Conservation (phyloP, 1,140 invertebrate genomes). For the Samia ricini region DNA sequence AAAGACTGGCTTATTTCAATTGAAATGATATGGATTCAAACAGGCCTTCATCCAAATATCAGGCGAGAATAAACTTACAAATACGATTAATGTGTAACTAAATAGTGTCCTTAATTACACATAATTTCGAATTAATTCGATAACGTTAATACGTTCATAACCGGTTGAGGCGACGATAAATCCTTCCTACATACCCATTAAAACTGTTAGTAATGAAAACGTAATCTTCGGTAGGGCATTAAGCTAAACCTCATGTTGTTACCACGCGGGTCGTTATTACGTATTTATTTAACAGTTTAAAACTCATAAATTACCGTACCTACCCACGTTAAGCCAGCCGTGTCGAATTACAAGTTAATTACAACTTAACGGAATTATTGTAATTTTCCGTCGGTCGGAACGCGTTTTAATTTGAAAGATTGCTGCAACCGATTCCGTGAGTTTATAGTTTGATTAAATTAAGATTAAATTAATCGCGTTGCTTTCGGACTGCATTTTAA, state of each 20-base stretch:
- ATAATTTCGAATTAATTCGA: no score
- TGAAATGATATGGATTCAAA: no score
- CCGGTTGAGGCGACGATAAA: neutral
- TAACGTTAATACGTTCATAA: neutral
- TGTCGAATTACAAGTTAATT: slow-evolving; percentile 4
- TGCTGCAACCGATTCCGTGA: neutral
- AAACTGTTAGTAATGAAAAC: slow-evolving; percentile 3
- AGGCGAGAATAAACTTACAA: no score
- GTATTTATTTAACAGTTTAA: slow-evolving; percentile 22
- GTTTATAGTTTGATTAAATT: neutral
- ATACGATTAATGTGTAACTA: no score
- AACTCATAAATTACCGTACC: slow-evolving; percentile 16
- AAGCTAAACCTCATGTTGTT: slow-evolving; percentile 1
- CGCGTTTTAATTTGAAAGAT: neutral
- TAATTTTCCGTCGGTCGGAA: neutral
- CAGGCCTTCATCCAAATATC: no score
- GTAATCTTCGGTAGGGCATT: slow-evolving; percentile 8
- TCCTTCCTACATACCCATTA: slow-evolving; percentile 1
- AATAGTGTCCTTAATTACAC: no score
- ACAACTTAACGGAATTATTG: neutral
- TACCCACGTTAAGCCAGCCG: neutral
- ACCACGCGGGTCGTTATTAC: slow-evolving; percentile 12
- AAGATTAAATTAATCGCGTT: no score
- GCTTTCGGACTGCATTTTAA: no score
- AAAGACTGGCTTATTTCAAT: no score